Percentiles rank a stretch among this genome's conserved stretches.
These are phyloP conservation scores for Ephydatia muelleri DNA, from an alignment of 37 sponge, comb jelly and placozoan genomes.

Conservation along the genomic window DNA sequence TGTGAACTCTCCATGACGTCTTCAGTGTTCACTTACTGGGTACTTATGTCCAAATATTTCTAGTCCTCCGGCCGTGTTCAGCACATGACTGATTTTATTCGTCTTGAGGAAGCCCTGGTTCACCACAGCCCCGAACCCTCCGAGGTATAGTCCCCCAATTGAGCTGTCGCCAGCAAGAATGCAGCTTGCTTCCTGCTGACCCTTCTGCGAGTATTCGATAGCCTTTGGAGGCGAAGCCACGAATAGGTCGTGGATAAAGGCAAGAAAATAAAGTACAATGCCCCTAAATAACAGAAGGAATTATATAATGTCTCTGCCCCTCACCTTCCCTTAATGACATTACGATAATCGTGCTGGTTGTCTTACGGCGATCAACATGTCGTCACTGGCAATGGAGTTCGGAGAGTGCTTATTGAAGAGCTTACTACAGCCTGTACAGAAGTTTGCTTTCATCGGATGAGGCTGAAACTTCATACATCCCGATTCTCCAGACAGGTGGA, in stretches of 20 bases:
- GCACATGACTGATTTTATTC: slow-evolving; percentile 53
- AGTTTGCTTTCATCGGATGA: slow-evolving; percentile 65
- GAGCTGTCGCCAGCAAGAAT: slow-evolving; percentile 29
- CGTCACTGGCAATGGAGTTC: slow-evolving; percentile 57
- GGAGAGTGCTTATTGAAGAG: slow-evolving; percentile 67
- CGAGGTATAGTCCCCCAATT: slow-evolving; percentile 64
- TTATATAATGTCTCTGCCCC: background rate
- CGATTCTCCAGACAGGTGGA: slow-evolving; percentile 74
- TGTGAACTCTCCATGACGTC: background rate
- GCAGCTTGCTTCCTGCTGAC: slow-evolving; percentile 69
- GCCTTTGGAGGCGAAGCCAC: slow-evolving; percentile 37
- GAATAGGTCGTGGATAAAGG: background rate
- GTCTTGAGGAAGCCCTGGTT: slow-evolving; percentile 65
- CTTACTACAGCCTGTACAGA: slow-evolving; percentile 70
- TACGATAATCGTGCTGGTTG: no score
- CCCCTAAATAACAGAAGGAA: no score
- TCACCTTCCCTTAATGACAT: background rate
- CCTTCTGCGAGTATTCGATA: slow-evolving; percentile 67
- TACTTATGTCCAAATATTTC: slow-evolving; percentile 87
- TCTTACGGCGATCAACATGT: slow-evolving; percentile 45
- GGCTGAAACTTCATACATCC: slow-evolving; percentile 60
- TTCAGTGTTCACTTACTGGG: slow-evolving; percentile 18
- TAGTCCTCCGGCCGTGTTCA: slow-evolving; percentile 86
- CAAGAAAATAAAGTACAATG: background rate
- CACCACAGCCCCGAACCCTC: slow-evolving; percentile 81